Conservation (phyloP, 64 coral and sea anemone species). For the Actinia tenebrosa region DNA sequence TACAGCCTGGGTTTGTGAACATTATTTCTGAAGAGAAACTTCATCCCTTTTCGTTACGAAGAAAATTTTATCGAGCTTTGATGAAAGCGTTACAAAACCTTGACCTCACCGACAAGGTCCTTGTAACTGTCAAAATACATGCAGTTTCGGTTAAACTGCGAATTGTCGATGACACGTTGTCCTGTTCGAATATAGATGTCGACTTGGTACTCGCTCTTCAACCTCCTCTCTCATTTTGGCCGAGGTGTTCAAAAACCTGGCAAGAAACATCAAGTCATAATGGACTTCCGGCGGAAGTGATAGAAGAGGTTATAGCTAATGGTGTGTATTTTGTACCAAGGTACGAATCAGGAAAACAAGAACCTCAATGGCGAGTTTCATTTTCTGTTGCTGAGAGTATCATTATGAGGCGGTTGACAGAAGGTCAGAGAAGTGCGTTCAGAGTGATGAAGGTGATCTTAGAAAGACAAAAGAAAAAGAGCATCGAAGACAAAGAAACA, state of each 20-base stretch:
- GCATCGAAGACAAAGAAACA: neutral
- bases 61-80: neutral
- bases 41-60: conserved; percentile 3
- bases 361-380: neutral
- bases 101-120: neutral
- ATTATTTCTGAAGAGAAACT: conserved; percentile 1
- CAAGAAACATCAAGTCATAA: neutral
- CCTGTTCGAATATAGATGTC: neutral
- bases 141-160: neutral
- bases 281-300: neutral
- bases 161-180: neutral
- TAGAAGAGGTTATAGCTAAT: neutral
- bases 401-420: neutral
- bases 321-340: conserved; percentile 11
- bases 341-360: neutral
- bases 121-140: neutral
- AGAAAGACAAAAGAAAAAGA: neutral
- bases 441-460: neutral
- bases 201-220: conserved; percentile 11
- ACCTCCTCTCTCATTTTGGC: neutral
- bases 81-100: neutral
- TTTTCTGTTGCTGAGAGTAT: conserved; percentile 9
- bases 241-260: neutral
- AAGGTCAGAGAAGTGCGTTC: neutral
- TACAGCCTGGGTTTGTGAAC: conserved; percentile 1